Evolutionary conservation across 1,140 invertebrate species (phyloP), one percentile per base, ranked within the genome.

Genomic region (Drosophila sp.): DNA sequence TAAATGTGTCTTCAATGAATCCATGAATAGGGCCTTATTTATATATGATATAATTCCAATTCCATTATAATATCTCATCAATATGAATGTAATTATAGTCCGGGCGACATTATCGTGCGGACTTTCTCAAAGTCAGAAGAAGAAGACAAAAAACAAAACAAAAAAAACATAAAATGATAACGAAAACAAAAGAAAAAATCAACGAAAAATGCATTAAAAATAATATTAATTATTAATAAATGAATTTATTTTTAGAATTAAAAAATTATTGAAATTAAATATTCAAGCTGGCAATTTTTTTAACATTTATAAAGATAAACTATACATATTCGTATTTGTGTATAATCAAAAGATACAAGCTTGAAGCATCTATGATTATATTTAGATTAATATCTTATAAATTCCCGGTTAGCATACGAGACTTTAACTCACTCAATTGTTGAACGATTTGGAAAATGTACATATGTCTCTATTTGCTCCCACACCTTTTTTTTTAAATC

Each of bases 61-160:
- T 35, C 50, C 7, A 7, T 17, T 44, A 76, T 62, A 40, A 40
- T 76, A 76, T 40, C 66, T 73, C 70, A 60, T 64, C 63, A 70
- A 64, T 58, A 23, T 58, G 56, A 58, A 58, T 58, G 56, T 47
- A 61, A 61, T 44, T 27, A 44, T 61, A 27, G 7, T 33, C 27
- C 8, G 27, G 8, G 23, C 25, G 17, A 40, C 11, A 29, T 27
- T 8, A 23, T 50, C 17, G 44, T n/a, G 11, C 44, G 29, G 30
- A 63, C 35, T 65, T 65, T 65, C 62, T 65, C 44, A 54, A 65
- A 65, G 62, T 65, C 62, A 65, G 47, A 65, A 50, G 17, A 30
- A 23, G n/a, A 50, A 17, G 33, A 47, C 3, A 50, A 50, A 29
- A 4, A 47, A n/a, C 4, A 62, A 47, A 47, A 47, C 6, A 40